Evolutionary conservation across 2,113 vertebrate genomes (phyloP).

Genomic region (Scopus umbretta): DNA sequence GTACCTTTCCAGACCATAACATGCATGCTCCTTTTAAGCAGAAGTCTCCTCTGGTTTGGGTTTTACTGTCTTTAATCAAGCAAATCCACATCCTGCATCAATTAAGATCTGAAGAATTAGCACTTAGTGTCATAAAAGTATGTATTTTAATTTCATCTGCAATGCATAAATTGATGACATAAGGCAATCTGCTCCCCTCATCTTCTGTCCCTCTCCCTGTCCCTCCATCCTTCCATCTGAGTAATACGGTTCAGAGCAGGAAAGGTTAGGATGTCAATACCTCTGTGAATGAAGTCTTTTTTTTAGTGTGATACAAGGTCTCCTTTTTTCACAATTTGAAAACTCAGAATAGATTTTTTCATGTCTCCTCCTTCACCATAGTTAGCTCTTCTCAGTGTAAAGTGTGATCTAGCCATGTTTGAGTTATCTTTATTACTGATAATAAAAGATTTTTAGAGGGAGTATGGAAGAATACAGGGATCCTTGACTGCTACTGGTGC

Average conservation of each 20-base stretch:
- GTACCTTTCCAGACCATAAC: neutral
- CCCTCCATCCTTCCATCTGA: neutral
- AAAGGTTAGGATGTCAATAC: constrained; percentile 42
- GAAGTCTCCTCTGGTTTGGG: neutral
- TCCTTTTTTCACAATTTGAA: neutral
- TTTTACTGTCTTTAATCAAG: constrained; percentile 48
- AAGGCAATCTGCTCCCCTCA: neutral
- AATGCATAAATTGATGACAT: constrained; percentile 18
- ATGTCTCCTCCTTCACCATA: neutral
- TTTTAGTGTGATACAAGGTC: neutral
- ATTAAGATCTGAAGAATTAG: constrained; percentile 53
- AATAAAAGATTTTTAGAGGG: neutral
- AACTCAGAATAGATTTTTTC: constrained; percentile 20
- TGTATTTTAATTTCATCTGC: constrained; percentile 19
- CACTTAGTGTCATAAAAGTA: constrained; percentile 30
- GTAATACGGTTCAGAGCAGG: neutral
- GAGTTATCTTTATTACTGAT: neutral
- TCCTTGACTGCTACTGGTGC: neutral
- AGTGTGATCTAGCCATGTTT: neutral
- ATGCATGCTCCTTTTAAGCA: neutral
- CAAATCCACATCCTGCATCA: neutral
- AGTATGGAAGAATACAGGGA: neutral
- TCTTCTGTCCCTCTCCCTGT: neutral
- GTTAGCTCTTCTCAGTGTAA: neutral
- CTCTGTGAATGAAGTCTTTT: neutral